Evolutionary conservation across 1,140 invertebrate genomes (phyloP), one percentile per base, ranked within the genome.

Genomic region (Ooceraea biroi): DNA sequence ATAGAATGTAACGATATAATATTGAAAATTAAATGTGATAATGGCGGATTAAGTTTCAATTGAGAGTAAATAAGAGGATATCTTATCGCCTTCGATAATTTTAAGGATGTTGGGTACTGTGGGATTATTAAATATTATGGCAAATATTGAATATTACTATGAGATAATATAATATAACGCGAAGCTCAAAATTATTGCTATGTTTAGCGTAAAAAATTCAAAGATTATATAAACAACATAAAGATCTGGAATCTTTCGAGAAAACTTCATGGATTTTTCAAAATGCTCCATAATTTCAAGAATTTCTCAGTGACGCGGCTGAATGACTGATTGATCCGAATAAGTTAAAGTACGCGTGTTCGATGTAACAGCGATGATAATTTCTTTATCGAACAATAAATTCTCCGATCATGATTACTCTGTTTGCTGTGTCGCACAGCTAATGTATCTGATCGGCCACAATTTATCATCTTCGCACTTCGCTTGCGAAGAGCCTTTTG

Each of bases 381-480:
- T 93, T 93, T 83, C 92, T 92, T 82, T 72, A 48, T 63, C 71
- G 83, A 83, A 86, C 91, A 93, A 93, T 94, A 94, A 94, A 93
- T 94, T 93, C 85, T 91, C 91, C 90, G 92, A 94, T 93, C 91
- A 93, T 94, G 92, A 93, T 94, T 93, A n/a, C 92, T 92, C 85
- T 85, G 85, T 85, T 89, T 71, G 85, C 86, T 73, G 80, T 84
- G 73, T 90, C 91, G 90, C 92, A 92, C 92, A 93, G 89, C 90
- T 92, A 92, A 93, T 91, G 89, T 91, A 92, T 90, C 89, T 92
- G 93, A 94, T 91, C 92, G 89, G 89, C 85, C 90, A 82, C 91
- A 84, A 94, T 93, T 93, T 93, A 93, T 94, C 92, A 94, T 92
- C 89, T 92, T 93, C 89, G 83, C 89, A 86, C 88, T 86, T 90